Conservation (phyloP, 2,113 vertebrate species). For the Macrotis lagotis region DNA sequence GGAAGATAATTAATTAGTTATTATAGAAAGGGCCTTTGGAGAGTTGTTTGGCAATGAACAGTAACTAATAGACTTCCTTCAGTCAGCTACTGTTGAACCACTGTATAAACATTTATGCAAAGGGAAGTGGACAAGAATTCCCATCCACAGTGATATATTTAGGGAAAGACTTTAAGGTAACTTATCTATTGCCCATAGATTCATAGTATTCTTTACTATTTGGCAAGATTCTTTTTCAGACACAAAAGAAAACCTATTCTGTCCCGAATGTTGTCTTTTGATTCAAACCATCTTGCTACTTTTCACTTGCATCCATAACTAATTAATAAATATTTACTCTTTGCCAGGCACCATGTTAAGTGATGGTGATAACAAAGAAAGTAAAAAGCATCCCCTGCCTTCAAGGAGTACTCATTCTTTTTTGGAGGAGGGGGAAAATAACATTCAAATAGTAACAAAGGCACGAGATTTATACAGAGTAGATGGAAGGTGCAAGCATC, state of each 20-base stretch:
- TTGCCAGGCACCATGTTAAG: too few relatives aligned
- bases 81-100: slow-evolving; percentile 28
- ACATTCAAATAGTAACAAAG: not conserved
- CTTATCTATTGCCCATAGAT: not conserved
- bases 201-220: not conserved
- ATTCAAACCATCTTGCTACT: not conserved
- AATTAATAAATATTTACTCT: too few relatives aligned
- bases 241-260: slow-evolving; percentile 9
- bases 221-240: slow-evolving; percentile 17
- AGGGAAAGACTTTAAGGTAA: slow-evolving; percentile 3
- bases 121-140: not conserved
- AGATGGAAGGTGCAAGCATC: not conserved
- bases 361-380: too few relatives aligned
- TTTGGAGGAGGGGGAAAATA: too few relatives aligned
- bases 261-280: slow-evolving; percentile 27
- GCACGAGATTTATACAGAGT: not conserved
- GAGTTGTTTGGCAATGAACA: slow-evolving; percentile 60
- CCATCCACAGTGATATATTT: slow-evolving; percentile 24
- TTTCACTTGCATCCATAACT: too few relatives aligned
- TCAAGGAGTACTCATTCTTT: too few relatives aligned
- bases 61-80: slow-evolving; percentile 55
- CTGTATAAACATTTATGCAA: not conserved
- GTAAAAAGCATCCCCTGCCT: too few relatives aligned
- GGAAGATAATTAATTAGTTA: slow-evolving; percentile 68
- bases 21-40: slow-evolving; percentile 61